A percentile compares a stretch with the other conserved stretches of the same genome.
Conservation (phyloP, 1,140 invertebrate genomes). For the Onthophagus taurus region DNA sequence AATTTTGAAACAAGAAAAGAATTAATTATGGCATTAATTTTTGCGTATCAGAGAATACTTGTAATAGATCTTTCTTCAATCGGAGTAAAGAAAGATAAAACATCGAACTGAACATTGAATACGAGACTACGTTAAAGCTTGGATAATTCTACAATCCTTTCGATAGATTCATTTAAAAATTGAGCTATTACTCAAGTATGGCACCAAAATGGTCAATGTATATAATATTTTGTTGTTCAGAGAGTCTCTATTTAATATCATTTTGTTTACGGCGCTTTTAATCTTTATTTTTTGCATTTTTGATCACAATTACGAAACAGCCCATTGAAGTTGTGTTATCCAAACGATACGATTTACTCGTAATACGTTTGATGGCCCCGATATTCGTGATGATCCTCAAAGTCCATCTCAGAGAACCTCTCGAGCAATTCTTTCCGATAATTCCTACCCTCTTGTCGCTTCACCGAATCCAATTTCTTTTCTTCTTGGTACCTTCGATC, state of each 20-base stretch:
- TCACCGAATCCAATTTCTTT: conserved; percentile 17
- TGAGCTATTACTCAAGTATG: conserved; percentile 39
- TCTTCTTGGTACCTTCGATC: conserved; percentile 17
- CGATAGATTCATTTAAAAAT: conserved; percentile 36
- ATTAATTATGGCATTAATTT: conserved; percentile 25
- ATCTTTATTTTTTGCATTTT: conserved; percentile 13
- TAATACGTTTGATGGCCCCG: conserved; percentile 33
- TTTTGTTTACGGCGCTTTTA: too few relatives aligned
- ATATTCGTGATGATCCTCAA: conserved; percentile 33
- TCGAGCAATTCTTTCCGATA: conserved; percentile 35
- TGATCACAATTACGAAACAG: conserved; percentile 36
- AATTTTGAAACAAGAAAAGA: conserved; percentile 23
- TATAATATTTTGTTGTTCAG: too few relatives aligned
- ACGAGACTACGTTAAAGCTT: conserved; percentile 34
- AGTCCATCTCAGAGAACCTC: conserved; percentile 35
- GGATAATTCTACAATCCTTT: too few relatives aligned
- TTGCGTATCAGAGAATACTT: conserved; percentile 23
- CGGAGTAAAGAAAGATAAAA: too few relatives aligned
- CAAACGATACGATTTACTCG: conserved; percentile 20
- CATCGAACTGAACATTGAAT: conserved; percentile 28
- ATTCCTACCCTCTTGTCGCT: conserved; percentile 32
- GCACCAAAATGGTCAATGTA: conserved; percentile 37
- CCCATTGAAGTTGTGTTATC: conserved; percentile 29
- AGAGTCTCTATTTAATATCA: conserved; percentile 8
- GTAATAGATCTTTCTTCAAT: too few relatives aligned